Conservation (phyloP, 2,888 invertebrate genomes). For the Brassicogethes aeneus region DNA sequence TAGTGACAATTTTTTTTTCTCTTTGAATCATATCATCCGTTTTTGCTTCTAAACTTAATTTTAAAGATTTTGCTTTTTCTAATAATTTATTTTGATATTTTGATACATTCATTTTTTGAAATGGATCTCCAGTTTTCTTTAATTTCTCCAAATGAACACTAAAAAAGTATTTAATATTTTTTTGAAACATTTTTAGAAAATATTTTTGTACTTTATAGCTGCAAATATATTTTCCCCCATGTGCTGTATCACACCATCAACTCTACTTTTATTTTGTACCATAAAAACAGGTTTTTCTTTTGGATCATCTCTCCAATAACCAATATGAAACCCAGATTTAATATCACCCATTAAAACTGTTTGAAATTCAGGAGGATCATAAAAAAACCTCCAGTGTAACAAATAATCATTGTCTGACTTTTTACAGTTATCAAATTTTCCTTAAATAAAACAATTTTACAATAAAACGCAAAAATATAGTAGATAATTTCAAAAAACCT, state of each 20-base stretch:
- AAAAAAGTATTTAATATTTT: slow-evolving; percentile 6
- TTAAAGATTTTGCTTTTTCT: slow-evolving; percentile 51
- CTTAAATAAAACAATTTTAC: slow-evolving; percentile 5
- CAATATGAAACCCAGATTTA: slow-evolving; percentile 70
- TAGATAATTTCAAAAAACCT: slow-evolving; percentile 36
- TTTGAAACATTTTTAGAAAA: neutral
- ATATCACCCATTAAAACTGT: slow-evolving; percentile 63
- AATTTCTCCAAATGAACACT: slow-evolving; percentile 50
- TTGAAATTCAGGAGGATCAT: slow-evolving; percentile 93
- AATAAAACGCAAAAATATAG: too few relatives aligned
- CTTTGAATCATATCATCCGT: slow-evolving; percentile 52
- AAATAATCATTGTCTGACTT: slow-evolving; percentile 53
- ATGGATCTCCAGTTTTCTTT: slow-evolving; percentile 49
- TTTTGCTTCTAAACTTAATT: slow-evolving; percentile 49
- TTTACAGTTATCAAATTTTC: slow-evolving; percentile 13
- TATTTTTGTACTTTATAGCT: slow-evolving; percentile 53
- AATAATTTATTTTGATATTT: slow-evolving; percentile 54
- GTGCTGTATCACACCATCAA: slow-evolving; percentile 60
- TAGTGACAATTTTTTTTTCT: slow-evolving; percentile 54
- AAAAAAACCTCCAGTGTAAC: slow-evolving; percentile 83
- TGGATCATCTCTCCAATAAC: slow-evolving; percentile 83
- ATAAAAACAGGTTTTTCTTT: slow-evolving; percentile 65
- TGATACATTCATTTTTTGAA: slow-evolving; percentile 50
- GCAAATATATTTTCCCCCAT: slow-evolving; percentile 74
- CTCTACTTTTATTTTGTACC: slow-evolving; percentile 62